These are phyloP conservation scores for Isurus oxyrinchus DNA, from an alignment of 2,113 vertebrate species.

Conservation along the genomic window DNA sequence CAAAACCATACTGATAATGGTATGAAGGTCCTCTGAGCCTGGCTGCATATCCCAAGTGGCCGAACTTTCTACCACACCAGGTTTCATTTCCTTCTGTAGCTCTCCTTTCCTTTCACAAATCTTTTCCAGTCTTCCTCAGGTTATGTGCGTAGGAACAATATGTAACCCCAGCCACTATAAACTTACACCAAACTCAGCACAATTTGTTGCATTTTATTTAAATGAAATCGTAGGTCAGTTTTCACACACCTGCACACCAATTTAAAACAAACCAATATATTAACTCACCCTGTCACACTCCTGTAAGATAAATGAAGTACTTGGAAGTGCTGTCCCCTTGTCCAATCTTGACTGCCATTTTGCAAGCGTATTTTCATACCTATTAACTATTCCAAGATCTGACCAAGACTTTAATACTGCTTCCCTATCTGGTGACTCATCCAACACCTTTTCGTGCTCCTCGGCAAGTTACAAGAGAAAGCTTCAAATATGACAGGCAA, in stretches of 20 bases:
- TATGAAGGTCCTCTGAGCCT: background rate
- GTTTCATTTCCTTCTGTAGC: background rate
- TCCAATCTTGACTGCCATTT: background rate
- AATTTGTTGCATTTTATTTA: background rate
- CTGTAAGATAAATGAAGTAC: background rate
- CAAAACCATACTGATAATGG: background rate
- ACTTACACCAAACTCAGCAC: background rate
- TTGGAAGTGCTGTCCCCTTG: background rate
- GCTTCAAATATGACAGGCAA: background rate
- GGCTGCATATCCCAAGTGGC: background rate
- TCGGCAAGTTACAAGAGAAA: background rate
- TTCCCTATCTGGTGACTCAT: background rate
- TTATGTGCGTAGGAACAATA: background rate
- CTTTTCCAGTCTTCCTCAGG: background rate
- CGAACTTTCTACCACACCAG: background rate
- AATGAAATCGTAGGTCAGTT: background rate
- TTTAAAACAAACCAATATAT: background rate
- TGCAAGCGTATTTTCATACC: background rate
- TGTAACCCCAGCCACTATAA: background rate
- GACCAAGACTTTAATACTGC: background rate
- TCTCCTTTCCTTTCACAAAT: background rate
- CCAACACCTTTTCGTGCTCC: background rate
- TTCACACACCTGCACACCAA: background rate
- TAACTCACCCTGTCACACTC: background rate
- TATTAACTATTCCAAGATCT: background rate